A percentile compares a stretch with the other conserved stretches of the same genome.
Evolutionary conservation across 2,797 vertebrate species (phyloP).

Genomic region (Alauda arvensis): DNA sequence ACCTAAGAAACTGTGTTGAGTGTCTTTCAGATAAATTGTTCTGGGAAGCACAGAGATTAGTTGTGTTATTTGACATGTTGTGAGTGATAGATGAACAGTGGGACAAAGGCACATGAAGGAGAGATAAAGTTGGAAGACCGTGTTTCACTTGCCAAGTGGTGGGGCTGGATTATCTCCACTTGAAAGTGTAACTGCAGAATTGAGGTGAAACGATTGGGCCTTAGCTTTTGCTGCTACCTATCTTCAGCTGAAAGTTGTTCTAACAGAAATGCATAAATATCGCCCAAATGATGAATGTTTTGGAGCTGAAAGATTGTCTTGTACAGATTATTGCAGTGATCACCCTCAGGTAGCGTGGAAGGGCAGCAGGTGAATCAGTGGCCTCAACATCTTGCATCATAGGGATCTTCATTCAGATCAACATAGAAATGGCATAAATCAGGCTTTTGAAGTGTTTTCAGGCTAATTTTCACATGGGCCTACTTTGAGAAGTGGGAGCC

Average conservation of each 20-base stretch:
- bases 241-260: constrained; percentile 12
- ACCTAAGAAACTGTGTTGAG: constrained; percentile 55
- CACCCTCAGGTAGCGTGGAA: not conserved
- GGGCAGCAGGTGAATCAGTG: not conserved
- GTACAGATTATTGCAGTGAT: not conserved
- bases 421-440: rapidly evolving
- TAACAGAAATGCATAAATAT: not conserved
- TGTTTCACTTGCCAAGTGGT: constrained; percentile 46
- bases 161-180: constrained; percentile 52
- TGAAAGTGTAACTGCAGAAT: constrained; percentile 28
- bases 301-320: not conserved
- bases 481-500: not conserved
- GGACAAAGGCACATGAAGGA: constrained; percentile 73
- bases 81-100: constrained; percentile 67
- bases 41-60: constrained; percentile 73
- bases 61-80: constrained; percentile 69
- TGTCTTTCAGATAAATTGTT: constrained; percentile 71
- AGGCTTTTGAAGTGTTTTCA: not conserved
- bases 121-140: constrained; percentile 68
- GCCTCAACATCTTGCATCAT: not conserved
- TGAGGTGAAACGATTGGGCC: constrained; percentile 2
- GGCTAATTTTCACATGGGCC: not conserved
- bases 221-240: constrained; percentile 21
- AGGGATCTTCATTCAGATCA: not conserved
- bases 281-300: not conserved